Conservation (phyloP, 2,888 invertebrate species). For the Disparrhopalites patrizii region DNA sequence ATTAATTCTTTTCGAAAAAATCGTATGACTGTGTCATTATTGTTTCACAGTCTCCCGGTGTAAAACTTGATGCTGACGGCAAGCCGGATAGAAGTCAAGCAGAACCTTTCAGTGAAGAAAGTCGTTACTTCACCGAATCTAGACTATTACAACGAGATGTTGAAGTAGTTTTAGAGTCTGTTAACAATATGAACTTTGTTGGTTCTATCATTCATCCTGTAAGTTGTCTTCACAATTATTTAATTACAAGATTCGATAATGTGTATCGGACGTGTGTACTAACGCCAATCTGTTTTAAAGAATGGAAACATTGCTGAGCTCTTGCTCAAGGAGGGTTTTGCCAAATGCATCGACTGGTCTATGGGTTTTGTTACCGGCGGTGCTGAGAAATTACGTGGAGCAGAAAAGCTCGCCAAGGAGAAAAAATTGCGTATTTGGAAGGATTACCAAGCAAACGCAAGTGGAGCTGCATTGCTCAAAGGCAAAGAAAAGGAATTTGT, state of each 20-base stretch:
- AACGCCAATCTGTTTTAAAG: slow-evolving; percentile 49
- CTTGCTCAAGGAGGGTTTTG: slow-evolving; percentile 83
- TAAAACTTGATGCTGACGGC: slow-evolving; percentile 72
- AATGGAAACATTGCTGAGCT: slow-evolving; percentile 88
- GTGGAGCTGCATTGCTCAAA: slow-evolving; percentile 35
- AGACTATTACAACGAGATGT: slow-evolving; percentile 86
- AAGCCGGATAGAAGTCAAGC: slow-evolving; percentile 55
- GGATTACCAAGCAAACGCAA: slow-evolving; percentile 75
- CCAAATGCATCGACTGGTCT: slow-evolving; percentile 90
- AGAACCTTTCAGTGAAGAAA: slow-evolving; percentile 76
- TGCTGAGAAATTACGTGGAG: slow-evolving; percentile 74
- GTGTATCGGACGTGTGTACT: neutral
- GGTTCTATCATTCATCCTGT: slow-evolving; percentile 89
- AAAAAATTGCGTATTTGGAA: slow-evolving; percentile 84
- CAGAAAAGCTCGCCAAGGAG: slow-evolving; percentile 84
- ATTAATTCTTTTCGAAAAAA: slow-evolving; percentile 1
- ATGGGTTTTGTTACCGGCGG: slow-evolving; percentile 77
- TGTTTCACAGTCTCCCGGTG: slow-evolving; percentile 56
- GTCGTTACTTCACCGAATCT: slow-evolving; percentile 87
- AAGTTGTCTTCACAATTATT: slow-evolving; percentile 50
- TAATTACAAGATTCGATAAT: neutral
- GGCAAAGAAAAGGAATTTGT: slow-evolving; percentile 76
- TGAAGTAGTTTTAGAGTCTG: slow-evolving; percentile 83
- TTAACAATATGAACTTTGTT: slow-evolving; percentile 87
- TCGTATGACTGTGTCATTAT: neutral